Conservation (phyloP, 2,797 vertebrate species). For the Acanthurus tractus region DNA sequence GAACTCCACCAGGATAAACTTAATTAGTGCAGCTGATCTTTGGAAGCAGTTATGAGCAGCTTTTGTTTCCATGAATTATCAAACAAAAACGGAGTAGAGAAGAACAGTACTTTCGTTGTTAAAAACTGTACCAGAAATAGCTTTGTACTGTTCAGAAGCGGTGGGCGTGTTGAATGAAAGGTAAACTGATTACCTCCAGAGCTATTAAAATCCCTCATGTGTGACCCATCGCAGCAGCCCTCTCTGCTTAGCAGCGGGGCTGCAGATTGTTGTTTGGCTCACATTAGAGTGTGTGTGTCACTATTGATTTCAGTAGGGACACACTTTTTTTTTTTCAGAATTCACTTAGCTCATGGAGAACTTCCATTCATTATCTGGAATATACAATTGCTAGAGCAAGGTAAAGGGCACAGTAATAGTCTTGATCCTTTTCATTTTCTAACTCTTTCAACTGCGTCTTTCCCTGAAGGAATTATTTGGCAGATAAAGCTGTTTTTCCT, state of each 20-base stretch:
- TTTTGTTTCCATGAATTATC: constrained; percentile 79
- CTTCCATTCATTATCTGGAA: constrained; percentile 54
- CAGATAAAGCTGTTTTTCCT: constrained; percentile 20
- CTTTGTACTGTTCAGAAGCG: constrained; percentile 71
- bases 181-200: constrained; percentile 78
- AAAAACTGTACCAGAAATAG: constrained; percentile 59
- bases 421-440: constrained; percentile 39
- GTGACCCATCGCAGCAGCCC: constrained; percentile 72
- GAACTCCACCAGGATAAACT: constrained; percentile 38
- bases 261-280: constrained; percentile 58
- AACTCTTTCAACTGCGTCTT: constrained; percentile 24
- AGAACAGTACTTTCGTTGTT: constrained; percentile 70
- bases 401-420: constrained; percentile 13
- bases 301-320: constrained; percentile 51
- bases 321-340: constrained; percentile 19
- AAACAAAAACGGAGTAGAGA: constrained; percentile 71
- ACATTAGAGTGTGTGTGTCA: constrained; percentile 61
- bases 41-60: constrained; percentile 52
- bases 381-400: constrained; percentile 29
- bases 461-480: constrained; percentile 17
- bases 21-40: constrained; percentile 47
- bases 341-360: constrained; percentile 61
- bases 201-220: constrained; percentile 84
- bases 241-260: constrained; percentile 55
- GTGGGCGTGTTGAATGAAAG: constrained; percentile 77